Evolutionary conservation across 2,797 vertebrate genomes (phyloP), one percentile per base, ranked within the genome.

Genomic region (Mormyrus proboscirostris): DNA sequence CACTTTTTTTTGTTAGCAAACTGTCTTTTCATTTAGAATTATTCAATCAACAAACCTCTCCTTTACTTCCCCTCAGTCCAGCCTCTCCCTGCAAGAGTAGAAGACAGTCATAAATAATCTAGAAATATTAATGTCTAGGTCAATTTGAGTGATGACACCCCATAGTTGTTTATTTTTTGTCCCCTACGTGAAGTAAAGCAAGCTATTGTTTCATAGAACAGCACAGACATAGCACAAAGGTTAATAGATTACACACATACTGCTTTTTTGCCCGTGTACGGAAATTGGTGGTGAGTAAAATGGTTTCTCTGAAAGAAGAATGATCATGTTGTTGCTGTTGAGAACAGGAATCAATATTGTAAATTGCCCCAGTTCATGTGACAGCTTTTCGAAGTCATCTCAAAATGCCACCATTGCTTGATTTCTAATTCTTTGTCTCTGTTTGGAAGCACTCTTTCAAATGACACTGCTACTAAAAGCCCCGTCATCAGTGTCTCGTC

Each of bases 1-100:
- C 29, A 62, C 59, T 22, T 10, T 25, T n/a, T 57, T 25, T 25
- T 62, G 7, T 25, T 22, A 16, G 33, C 76, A 50, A 50, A 84
- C 79, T 84, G 25, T 14, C 12, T 55, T 33, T 53, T 55, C 57
- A 3, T 86, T 86, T 53, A 33, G 12, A 59, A 38, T 89, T 91
- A 91, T 91, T 94, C 92, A 93, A 94, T 95, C 87, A 92, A 96
- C 95, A 94, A 94, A 97, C 96, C 96, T 96, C 96, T 95, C 96
- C 96, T 94, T 95, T 96, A 91, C 92, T 88, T 94, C 96, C 96
- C 91, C 85, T 94, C 92, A 93, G 94, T 93, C 96, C 96, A 49
- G 91, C 93, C 92, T 95, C 95, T 79, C 96, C 96, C 96, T 97
- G 94, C 86, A 14, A 89, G 89, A 93, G 86, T 16, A 83, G 91